These are phyloP conservation scores for Gavia stellata DNA, from an alignment of 2,113 vertebrate genomes.

Conservation along the genomic window DNA sequence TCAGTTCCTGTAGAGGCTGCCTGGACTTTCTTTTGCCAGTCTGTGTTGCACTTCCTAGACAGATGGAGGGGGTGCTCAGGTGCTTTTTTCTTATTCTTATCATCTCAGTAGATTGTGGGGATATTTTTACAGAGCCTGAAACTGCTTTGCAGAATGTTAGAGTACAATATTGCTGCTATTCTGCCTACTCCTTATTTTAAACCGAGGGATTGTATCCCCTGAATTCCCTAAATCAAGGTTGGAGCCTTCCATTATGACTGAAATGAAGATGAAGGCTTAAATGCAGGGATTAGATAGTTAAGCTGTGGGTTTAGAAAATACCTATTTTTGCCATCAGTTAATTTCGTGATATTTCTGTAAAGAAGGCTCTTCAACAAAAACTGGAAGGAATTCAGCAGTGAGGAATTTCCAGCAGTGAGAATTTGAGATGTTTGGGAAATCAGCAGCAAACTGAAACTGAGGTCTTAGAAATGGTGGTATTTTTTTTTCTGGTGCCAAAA, in stretches of 20 bases:
- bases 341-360: conserved; percentile 32
- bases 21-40: not conserved
- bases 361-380: conserved; percentile 24
- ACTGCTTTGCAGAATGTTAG: not conserved
- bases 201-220: not conserved
- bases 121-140: not conserved
- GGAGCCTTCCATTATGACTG: conserved; percentile 21
- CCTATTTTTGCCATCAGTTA: conserved; percentile 10
- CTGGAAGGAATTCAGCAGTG: conserved; percentile 25
- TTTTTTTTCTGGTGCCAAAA: conserved; percentile 41
- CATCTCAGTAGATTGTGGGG: not conserved
- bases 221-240: conserved; percentile 12
- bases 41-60: not conserved
- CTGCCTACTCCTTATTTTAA: not conserved
- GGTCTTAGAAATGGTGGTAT: conserved; percentile 45
- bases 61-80: not conserved
- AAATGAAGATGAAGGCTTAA: conserved; percentile 26
- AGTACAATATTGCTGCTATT: not conserved
- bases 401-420: conserved; percentile 55
- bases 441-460: conserved; percentile 56
- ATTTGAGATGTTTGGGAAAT: conserved; percentile 64
- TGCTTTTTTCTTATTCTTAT: not conserved
- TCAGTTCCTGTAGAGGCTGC: not conserved
- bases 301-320: conserved; percentile 37
- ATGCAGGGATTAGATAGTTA: conserved; percentile 14